Evolutionary conservation across 2,888 invertebrate genomes (phyloP).

Genomic region (Calephelis perditalis): DNA sequence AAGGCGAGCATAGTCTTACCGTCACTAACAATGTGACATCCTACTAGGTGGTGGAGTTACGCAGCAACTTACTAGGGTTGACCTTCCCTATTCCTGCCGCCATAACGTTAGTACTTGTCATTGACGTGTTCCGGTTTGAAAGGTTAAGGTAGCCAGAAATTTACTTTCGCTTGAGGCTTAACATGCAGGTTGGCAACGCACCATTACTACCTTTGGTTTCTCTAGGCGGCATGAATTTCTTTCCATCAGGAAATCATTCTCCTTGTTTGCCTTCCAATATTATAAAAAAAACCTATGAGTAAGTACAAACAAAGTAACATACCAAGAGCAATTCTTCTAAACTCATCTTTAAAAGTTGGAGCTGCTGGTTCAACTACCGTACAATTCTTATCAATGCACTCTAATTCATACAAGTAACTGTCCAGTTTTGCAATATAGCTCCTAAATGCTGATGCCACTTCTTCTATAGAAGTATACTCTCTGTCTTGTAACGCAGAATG

Average conservation of each 20-base stretch:
- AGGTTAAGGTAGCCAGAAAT: too few species aligned
- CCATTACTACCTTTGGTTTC: too few species aligned
- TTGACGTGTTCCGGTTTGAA: too few species aligned
- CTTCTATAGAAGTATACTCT: constrained; percentile 45
- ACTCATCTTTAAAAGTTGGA: constrained; percentile 57
- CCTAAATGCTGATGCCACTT: constrained; percentile 40
- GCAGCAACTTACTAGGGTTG: too few species aligned
- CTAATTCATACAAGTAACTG: constrained; percentile 54
- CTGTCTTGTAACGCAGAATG: constrained; percentile 43
- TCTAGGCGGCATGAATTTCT: too few species aligned
- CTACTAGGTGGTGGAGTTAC: too few species aligned
- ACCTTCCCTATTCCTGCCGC: too few species aligned
- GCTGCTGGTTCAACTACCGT: constrained; percentile 55
- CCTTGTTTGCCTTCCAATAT: too few species aligned
- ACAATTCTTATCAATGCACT: constrained; percentile 50
- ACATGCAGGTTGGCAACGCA: too few species aligned
- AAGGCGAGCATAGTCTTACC: neutral
- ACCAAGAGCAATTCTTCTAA: constrained; percentile 59
- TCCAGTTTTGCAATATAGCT: constrained; percentile 42
- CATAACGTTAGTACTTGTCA: too few species aligned
- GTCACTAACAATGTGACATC: neutral
- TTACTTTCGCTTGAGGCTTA: too few species aligned
- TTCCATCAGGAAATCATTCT: too few species aligned
- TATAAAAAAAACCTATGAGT: constrained; percentile 8
- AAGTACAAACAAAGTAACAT: constrained; percentile 21